phyloP scores from a whole-genome alignment of 1,140 invertebrate species.

The Paramacrobiotus metropolitanus region DNA sequence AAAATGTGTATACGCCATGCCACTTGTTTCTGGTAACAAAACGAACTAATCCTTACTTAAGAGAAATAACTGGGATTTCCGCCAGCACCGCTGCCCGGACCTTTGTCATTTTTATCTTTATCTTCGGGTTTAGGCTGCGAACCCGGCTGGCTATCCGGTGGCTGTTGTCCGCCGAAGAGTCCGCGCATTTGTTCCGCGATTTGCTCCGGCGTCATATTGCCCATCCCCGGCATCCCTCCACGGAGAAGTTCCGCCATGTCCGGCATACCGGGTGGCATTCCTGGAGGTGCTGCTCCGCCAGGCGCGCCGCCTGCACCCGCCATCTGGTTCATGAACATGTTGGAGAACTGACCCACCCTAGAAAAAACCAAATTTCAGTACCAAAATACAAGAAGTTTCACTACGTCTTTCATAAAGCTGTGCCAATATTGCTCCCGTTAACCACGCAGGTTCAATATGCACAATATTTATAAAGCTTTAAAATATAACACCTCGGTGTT shows the following conservation, averaged over 20 bases:
- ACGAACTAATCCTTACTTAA: neutral
- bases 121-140: neutral
- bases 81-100: too few species aligned
- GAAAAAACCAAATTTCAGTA: neutral
- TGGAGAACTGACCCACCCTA: neutral
- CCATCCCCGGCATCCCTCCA: neutral
- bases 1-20: too few species aligned
- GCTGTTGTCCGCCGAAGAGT: neutral
- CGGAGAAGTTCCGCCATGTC: neutral
- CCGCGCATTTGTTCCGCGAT: neutral
- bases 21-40: too few species aligned
- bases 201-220: neutral
- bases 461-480: too few species aligned
- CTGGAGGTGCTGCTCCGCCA: neutral
- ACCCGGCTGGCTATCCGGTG: neutral
- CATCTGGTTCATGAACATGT: neutral
- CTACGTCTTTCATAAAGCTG: too few species aligned
- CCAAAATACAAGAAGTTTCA: too few species aligned
- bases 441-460: too few species aligned
- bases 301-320: neutral
- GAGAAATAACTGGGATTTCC: conserved; percentile 2
- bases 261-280: neutral
- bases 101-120: neutral
- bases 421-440: too few species aligned
- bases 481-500: too few species aligned